These are phyloP conservation scores for Petrolisthes cinctipes DNA, from an alignment of 2,888 invertebrate species.

Conservation along the genomic window DNA sequence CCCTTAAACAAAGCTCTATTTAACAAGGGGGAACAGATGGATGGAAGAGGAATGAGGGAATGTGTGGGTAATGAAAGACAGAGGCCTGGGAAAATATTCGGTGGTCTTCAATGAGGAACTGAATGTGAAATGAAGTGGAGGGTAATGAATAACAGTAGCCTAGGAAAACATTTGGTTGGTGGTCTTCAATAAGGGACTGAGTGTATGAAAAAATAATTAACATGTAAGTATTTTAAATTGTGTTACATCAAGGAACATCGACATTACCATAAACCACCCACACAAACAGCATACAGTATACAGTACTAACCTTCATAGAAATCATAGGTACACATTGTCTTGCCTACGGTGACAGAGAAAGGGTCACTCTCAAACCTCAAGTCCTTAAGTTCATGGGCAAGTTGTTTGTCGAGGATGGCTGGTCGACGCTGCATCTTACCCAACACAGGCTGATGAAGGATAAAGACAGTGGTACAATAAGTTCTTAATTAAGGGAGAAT, in stretches of 20 bases:
- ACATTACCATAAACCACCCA: not conserved
- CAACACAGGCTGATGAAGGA: conserved; percentile 79
- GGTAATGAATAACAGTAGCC: not conserved
- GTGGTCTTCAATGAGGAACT: too few relatives aligned
- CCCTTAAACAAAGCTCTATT: not conserved
- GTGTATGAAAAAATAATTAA: not conserved
- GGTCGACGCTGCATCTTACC: conserved; percentile 86
- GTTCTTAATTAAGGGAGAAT: not conserved
- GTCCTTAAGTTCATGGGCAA: conserved; percentile 83
- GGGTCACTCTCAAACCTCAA: conserved; percentile 81
- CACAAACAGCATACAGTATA: conserved; percentile 34
- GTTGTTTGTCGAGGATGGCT: conserved; percentile 84
- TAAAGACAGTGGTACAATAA: not conserved
- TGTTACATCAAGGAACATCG: not conserved
- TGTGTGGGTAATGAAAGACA: not conserved
- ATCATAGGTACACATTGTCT: conserved; percentile 96
- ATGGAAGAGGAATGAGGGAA: not conserved
- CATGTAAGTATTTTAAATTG: too few relatives aligned
- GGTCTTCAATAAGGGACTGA: too few relatives aligned
- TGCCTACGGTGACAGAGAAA: conserved; percentile 88
- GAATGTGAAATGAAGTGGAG: not conserved
- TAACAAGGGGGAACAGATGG: not conserved
- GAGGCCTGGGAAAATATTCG: too few relatives aligned
- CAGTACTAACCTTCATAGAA: conserved; percentile 89
- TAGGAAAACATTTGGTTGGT: not conserved